Conservation (phyloP, 2,797 vertebrate genomes). For the Taenioides sp. region DNA sequence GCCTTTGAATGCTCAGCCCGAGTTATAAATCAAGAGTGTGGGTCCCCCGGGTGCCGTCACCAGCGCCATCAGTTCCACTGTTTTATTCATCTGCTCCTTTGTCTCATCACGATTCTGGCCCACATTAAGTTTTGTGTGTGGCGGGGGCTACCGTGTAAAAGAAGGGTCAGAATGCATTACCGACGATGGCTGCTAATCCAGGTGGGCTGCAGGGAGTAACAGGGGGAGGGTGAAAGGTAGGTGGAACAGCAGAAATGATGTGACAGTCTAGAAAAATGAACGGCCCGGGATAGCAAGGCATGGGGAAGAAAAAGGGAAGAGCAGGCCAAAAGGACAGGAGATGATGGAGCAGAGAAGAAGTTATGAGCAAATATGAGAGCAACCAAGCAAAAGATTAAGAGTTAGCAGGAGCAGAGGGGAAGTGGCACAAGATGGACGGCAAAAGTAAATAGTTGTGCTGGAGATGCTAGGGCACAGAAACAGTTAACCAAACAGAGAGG, state of each 20-base stretch:
- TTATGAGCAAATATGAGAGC: conserved; percentile 30
- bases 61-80: conserved; percentile 66
- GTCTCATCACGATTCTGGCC: conserved; percentile 62
- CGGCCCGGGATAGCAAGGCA: conserved; percentile 17
- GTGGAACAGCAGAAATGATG: conserved; percentile 26
- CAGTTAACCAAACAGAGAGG: not conserved
- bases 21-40: conserved; percentile 65
- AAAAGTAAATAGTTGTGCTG: conserved; percentile 20
- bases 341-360: conserved; percentile 19
- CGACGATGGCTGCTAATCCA: conserved; percentile 45
- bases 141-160: conserved; percentile 17
- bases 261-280: conserved; percentile 45
- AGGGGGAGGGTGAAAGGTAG: conserved; percentile 32
- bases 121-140: conserved; percentile 58
- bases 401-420: conserved; percentile 7
- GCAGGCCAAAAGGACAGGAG: conserved; percentile 7
- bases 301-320: conserved; percentile 1
- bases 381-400: conserved; percentile 39
- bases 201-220: conserved; percentile 45
- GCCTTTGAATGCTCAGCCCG: conserved; percentile 59
- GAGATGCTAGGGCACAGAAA: conserved; percentile 12
- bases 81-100: conserved; percentile 71
- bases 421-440: conserved; percentile 21
- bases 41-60: conserved; percentile 62
- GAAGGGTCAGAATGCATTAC: conserved; percentile 56